Percentiles rank a stretch among this genome's conserved stretches.
phyloP scores from a whole-genome alignment of 2,888 invertebrate species.

The Aspidiotus destructor region DNA sequence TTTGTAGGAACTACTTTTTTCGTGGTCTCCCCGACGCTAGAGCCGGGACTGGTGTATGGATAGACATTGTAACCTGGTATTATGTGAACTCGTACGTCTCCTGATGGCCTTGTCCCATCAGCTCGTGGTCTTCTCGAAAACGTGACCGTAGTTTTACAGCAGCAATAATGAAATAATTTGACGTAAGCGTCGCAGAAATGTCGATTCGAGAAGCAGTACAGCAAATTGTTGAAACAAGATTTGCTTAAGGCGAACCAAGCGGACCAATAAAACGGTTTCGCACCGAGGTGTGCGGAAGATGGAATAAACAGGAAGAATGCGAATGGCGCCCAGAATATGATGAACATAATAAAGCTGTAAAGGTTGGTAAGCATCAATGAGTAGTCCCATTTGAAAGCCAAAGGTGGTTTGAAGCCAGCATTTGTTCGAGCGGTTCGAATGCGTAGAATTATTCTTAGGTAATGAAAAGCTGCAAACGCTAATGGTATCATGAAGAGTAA shows the following conservation, averaged over 20 bases:
- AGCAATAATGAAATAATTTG: slow-evolving; percentile 67
- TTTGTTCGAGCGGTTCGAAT: slow-evolving; percentile 48
- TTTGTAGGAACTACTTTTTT: slow-evolving; percentile 12
- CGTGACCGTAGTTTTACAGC: slow-evolving; percentile 64
- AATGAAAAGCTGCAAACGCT: slow-evolving; percentile 48
- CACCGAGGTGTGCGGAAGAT: slow-evolving; percentile 46
- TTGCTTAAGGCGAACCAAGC: slow-evolving; percentile 62
- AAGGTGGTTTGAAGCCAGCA: slow-evolving; percentile 54
- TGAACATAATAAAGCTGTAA: slow-evolving; percentile 53
- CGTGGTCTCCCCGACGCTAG: slow-evolving; percentile 16
- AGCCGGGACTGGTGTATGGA: slow-evolving; percentile 49
- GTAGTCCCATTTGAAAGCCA: slow-evolving; percentile 54
- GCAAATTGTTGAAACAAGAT: slow-evolving; percentile 55
- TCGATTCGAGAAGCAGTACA: slow-evolving; percentile 56
- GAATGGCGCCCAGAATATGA: slow-evolving; percentile 60
- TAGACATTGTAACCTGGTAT: slow-evolving; percentile 61
- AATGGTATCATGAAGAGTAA: slow-evolving; percentile 53
- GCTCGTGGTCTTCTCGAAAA: slow-evolving; percentile 53
- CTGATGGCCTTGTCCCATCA: slow-evolving; percentile 45
- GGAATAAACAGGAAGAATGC: slow-evolving; percentile 51
- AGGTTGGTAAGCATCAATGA: slow-evolving; percentile 55
- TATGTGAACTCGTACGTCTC: slow-evolving; percentile 64
- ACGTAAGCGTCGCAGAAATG: slow-evolving; percentile 62
- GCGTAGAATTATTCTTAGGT: slow-evolving; percentile 43
- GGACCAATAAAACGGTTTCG: slow-evolving; percentile 54